phyloP scores from a whole-genome alignment of 2,797 vertebrate species.

The Clarias fuscus region DNA sequence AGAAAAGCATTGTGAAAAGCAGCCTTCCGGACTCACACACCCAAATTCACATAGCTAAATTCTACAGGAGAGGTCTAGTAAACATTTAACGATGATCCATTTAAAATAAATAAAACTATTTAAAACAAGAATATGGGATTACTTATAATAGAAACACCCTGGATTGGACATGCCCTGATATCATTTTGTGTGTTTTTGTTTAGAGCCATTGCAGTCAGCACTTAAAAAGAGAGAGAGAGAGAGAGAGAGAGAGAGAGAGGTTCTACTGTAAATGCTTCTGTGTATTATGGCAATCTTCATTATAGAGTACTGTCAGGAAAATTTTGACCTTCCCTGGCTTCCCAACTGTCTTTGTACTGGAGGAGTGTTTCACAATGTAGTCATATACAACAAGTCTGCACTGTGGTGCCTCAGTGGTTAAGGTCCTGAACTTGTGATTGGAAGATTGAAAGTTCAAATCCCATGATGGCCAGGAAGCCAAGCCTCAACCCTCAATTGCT shows the following conservation, averaged over 20 bases:
- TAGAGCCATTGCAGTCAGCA: neutral
- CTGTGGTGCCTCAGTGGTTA: neutral
- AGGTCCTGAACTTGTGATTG: conserved; percentile 1
- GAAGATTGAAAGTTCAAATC: neutral
- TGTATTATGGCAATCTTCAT: neutral
- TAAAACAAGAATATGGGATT: conserved; percentile 57
- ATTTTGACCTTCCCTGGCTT: neutral
- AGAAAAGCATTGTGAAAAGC: conserved; percentile 50
- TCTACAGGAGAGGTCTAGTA: conserved; percentile 12
- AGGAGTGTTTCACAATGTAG: neutral
- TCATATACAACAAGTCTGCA: conserved; percentile 3
- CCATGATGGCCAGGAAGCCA: neutral
- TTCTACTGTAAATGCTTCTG: neutral
- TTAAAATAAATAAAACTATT: conserved; percentile 56
- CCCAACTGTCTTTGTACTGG: neutral
- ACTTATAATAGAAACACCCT: conserved; percentile 32
- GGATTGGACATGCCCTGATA: neutral
- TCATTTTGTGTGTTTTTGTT: neutral
- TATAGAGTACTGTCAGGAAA: neutral
- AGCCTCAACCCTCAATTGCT: neutral
- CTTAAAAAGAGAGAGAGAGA: too few relatives aligned
- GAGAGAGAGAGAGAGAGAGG: too few relatives aligned
- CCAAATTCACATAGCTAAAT: neutral
- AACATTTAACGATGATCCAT: conserved; percentile 32
- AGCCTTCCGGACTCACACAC: conserved; percentile 30